Evolutionary conservation across 2,888 invertebrate genomes (phyloP), one percentile per base, ranked within the genome.

Genomic region (Scaptomyza parva): DNA sequence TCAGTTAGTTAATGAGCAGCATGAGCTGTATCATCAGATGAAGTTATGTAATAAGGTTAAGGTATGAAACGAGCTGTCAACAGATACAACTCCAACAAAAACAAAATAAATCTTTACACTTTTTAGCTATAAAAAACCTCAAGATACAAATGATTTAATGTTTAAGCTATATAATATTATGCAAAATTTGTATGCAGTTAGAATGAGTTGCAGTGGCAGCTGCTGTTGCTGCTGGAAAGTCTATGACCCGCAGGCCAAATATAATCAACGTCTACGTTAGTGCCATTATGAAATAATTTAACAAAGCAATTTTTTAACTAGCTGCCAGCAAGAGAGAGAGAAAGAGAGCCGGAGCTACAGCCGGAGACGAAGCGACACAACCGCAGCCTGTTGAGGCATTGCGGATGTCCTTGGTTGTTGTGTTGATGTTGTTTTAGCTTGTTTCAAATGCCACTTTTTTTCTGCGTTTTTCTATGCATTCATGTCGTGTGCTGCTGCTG

Each of bases 231-330:
- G 72, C 86, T 75, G 82, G 88, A 87, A 87, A 74, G 71, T 78
- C 71, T 83, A 69, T 75, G 82, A 82, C 86, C 86, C 88, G 68
- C 72, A 70, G 82, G 83, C 83, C 57, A 85, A 86, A 87, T 76
- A 87, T 82, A 82, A 82, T 82, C 82, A 82, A 82, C 88, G 64
- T 55, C 78, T 67, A 64, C 82, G 78, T 85, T 88, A 85, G 86
- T 79, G 86, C 86, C 82, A 82, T 82, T 88, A 88, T 82, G 88
- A 82, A 88, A 88, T 82, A 82, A 88, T 88, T 86, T 75, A 85
- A 82, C 88, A 82, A 82, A 82, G 88, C 72, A 78, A 70, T 82
- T 82, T 85, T 84, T 87, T 87, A 75, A 71, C 69, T 70, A 44
- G 77, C 65, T 47, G 47, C 40, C 43, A 59, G 62, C 35, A 26